Evolutionary conservation across 1,140 invertebrate genomes (phyloP).

Genomic region (Bombus impatiens): DNA sequence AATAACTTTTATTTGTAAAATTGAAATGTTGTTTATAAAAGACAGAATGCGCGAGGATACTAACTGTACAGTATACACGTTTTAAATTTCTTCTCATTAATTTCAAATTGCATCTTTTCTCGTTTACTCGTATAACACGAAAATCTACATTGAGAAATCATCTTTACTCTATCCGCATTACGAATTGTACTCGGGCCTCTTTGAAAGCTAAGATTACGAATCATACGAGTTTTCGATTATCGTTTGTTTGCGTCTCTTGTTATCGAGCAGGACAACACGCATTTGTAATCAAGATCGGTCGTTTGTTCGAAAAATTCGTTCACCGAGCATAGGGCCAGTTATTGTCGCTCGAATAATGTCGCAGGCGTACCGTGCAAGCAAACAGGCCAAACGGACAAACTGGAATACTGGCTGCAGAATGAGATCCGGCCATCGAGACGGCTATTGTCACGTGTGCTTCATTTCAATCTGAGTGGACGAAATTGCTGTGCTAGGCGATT

Average conservation of each 20-base stretch:
- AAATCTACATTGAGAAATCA: background rate
- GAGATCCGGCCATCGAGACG: constrained; percentile 41
- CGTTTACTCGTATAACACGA: background rate
- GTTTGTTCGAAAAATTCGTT: constrained; percentile 1
- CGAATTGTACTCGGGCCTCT: background rate
- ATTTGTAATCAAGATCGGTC: background rate
- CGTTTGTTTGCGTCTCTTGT: background rate
- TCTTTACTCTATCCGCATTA: background rate
- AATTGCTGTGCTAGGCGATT: background rate
- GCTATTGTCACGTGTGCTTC: constrained; percentile 35
- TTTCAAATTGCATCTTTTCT: no score
- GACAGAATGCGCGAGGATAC: no score
- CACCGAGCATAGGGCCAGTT: background rate
- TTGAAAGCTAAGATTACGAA: background rate
- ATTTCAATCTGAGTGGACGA: constrained; percentile 12
- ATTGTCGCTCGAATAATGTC: constrained; percentile 10
- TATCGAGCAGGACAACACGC: background rate
- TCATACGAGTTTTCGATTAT: background rate
- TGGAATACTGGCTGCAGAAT: constrained; percentile 23
- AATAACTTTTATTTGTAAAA: no score
- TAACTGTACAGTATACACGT: background rate
- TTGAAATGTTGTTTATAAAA: no score
- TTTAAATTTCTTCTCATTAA: background rate
- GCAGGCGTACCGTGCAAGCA: background rate
- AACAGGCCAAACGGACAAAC: background rate